These are phyloP conservation scores for Drosophila ambigua DNA, from an alignment of 1,140 invertebrate species.

Conservation along the genomic window DNA sequence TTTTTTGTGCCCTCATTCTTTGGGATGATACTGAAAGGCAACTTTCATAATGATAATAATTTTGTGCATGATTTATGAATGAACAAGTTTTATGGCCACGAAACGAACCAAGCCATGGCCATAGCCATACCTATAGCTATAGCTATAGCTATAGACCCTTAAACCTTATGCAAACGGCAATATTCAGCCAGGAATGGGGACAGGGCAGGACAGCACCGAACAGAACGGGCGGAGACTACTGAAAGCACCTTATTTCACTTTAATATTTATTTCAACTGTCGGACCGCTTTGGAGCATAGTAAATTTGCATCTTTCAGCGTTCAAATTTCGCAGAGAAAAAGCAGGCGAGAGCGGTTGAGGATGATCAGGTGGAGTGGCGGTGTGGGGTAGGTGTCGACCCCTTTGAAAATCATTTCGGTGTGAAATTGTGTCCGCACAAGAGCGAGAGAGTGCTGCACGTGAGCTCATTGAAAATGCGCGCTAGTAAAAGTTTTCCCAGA, in stretches of 20 bases:
- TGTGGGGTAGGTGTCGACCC: conserved; percentile 1
- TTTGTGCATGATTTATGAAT: conserved; percentile 82
- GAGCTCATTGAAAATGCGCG: conserved; percentile 72
- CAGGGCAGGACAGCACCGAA: not conserved
- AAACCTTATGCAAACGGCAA: conserved; percentile 77
- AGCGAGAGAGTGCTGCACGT: conserved; percentile 47
- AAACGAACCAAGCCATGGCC: conserved; percentile 18
- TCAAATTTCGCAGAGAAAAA: conserved; percentile 40
- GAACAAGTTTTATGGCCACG: conserved; percentile 75
- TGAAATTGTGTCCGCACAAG: conserved; percentile 74
- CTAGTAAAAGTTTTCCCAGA: conserved; percentile 61
- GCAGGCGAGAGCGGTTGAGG: not conserved
- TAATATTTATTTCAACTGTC: conserved; percentile 81
- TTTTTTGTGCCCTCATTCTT: conserved; percentile 20
- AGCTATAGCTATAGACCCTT: conserved; percentile 22
- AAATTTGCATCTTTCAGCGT: conserved; percentile 81
- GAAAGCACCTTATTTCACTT: conserved; percentile 66
- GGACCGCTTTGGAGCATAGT: conserved; percentile 65
- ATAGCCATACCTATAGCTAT: not conserved
- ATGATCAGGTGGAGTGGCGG: conserved; percentile 2
- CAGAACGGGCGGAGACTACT: conserved; percentile 8
- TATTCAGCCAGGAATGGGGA: conserved; percentile 34
- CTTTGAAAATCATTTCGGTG: conserved; percentile 76
- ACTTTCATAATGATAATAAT: conserved; percentile 83
- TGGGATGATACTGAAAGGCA: conserved; percentile 72